phyloP scores from a whole-genome alignment of 2,888 invertebrate genomes.

The Belgica antarctica region DNA sequence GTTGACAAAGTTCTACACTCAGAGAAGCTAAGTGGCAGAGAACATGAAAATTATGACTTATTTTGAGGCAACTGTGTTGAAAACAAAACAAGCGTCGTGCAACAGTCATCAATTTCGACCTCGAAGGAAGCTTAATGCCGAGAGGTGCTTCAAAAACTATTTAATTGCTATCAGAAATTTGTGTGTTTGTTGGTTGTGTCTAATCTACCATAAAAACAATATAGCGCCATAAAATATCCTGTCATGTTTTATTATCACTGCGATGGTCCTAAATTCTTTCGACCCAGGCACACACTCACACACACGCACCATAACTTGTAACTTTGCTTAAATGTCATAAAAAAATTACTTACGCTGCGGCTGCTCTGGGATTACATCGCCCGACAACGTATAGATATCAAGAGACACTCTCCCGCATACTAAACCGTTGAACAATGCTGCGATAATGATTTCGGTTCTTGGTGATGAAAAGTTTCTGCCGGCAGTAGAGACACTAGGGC shows the following conservation, averaged over 20 bases:
- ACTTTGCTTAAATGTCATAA: conserved; percentile 32
- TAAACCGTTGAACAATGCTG: conserved; percentile 27
- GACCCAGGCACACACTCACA: neutral
- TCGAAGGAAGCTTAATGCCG: neutral
- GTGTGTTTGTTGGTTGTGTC: conserved; percentile 14
- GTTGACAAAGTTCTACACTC: too few species aligned
- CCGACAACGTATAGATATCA: neutral
- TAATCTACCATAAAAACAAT: conserved; percentile 28
- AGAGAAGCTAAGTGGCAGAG: neutral
- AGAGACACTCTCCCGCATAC: conserved; percentile 23
- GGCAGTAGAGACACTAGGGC: neutral
- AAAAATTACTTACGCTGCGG: conserved; percentile 9
- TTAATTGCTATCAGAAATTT: conserved; percentile 23
- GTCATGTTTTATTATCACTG: conserved; percentile 40
- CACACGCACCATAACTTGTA: conserved; percentile 18
- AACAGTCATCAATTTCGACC: conserved; percentile 14
- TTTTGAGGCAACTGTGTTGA: neutral
- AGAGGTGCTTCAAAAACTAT: conserved; percentile 6
- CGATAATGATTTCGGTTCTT: conserved; percentile 31
- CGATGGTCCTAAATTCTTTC: conserved; percentile 19
- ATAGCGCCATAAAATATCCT: conserved; percentile 26
- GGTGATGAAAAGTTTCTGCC: neutral
- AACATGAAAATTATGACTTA: neutral
- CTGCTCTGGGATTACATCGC: neutral
- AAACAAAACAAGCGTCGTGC: neutral